phyloP scores from a whole-genome alignment of 2,888 invertebrate species.

The Napeogenes inachia region DNA sequence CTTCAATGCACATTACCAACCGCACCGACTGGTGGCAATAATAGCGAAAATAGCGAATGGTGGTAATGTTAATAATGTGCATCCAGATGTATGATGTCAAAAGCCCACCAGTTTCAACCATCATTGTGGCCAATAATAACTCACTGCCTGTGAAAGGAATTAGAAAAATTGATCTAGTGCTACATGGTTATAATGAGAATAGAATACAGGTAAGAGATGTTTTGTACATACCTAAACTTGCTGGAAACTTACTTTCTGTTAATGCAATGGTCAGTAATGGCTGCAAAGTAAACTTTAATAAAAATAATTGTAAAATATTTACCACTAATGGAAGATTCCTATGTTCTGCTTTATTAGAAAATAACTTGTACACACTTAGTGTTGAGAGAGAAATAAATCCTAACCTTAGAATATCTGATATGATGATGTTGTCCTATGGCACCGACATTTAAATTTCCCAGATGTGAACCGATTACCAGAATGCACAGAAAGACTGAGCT shows the following conservation, averaged over 20 bases:
- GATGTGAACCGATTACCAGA: slow-evolving; percentile 21
- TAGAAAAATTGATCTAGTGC: slow-evolving; percentile 8
- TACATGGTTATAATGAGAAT: slow-evolving; percentile 3
- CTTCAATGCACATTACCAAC: slow-evolving; percentile 17
- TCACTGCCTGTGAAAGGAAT: slow-evolving; percentile 22
- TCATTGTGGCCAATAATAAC: slow-evolving; percentile 25
- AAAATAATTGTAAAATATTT: slow-evolving; percentile 18
- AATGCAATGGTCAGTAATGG: slow-evolving; percentile 29
- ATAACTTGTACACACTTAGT: too few relatives aligned
- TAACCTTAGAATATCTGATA: not conserved
- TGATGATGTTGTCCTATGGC: slow-evolving; percentile 22
- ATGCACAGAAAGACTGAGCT: slow-evolving; percentile 4
- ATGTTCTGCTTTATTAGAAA: too few relatives aligned
- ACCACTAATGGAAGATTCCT: too few relatives aligned
- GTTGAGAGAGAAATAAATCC: not conserved
- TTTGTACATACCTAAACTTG: slow-evolving; percentile 29
- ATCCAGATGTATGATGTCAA: slow-evolving; percentile 13
- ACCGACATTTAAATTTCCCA: slow-evolving; percentile 18
- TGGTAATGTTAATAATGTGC: too few relatives aligned
- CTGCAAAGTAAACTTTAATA: slow-evolving; percentile 23
- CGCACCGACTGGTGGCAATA: slow-evolving; percentile 19
- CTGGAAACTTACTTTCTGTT: slow-evolving; percentile 30
- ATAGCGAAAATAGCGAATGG: too few relatives aligned
- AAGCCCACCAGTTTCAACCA: slow-evolving; percentile 19
- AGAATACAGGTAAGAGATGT: slow-evolving; percentile 30